phyloP scores from a whole-genome alignment of 2,797 vertebrate genomes.

The Mormyrus hasselquistii region DNA sequence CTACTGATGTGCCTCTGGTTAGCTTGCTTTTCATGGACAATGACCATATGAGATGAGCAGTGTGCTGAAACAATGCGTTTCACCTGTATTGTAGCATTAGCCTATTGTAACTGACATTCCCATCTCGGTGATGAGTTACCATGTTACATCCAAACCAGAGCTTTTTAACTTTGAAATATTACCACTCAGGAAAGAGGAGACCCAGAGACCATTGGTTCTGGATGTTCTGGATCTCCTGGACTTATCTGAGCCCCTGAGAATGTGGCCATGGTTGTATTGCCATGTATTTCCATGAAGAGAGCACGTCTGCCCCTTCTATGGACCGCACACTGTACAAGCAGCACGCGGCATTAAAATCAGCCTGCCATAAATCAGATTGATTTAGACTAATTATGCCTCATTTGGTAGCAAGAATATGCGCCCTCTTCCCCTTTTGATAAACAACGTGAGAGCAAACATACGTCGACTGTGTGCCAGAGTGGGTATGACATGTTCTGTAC shows the following conservation, averaged over 20 bases:
- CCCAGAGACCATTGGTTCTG: neutral
- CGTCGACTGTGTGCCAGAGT: conserved; percentile 15
- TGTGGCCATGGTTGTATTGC: neutral
- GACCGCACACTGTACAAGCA: neutral
- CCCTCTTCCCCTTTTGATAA: conserved; percentile 24
- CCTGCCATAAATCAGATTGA: conserved; percentile 19
- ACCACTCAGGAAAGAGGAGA: neutral
- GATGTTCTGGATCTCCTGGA: neutral
- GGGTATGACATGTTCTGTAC: conserved; percentile 34
- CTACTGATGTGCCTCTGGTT: neutral
- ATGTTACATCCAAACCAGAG: neutral
- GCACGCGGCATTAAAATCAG: neutral
- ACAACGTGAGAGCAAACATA: conserved; percentile 29
- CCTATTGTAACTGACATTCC: neutral
- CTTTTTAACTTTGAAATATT: neutral
- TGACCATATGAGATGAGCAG: neutral
- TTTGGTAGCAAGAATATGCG: conserved; percentile 30
- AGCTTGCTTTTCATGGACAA: neutral
- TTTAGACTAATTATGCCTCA: conserved; percentile 30
- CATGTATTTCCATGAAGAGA: neutral
- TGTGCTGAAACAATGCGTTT: neutral
- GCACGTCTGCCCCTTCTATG: neutral
- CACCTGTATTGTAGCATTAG: too few species aligned
- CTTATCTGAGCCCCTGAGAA: neutral
- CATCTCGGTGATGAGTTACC: neutral